These are phyloP conservation scores for Muscicapa comitata DNA, from an alignment of 2,797 vertebrate species.

Conservation along the genomic window DNA sequence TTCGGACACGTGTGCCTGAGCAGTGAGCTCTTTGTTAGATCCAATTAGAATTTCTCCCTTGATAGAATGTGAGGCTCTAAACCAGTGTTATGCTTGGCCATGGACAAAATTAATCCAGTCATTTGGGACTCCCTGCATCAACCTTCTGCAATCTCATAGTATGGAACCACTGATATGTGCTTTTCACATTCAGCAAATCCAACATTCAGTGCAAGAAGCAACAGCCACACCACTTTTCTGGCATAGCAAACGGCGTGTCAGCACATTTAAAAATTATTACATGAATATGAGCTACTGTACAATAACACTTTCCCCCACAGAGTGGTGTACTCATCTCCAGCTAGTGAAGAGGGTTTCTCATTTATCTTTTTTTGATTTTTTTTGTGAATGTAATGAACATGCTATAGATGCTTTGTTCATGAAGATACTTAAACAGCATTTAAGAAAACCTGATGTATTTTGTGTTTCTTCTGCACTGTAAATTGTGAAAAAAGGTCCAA, in stretches of 20 bases:
- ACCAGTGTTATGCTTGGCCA: slow-evolving; percentile 58
- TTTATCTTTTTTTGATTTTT: background rate
- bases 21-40: slow-evolving; percentile 65
- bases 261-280: background rate
- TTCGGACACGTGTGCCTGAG: slow-evolving; percentile 49
- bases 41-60: slow-evolving; percentile 63
- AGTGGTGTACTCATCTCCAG: background rate
- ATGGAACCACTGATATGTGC: slow-evolving; percentile 28
- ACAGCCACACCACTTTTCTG: background rate
- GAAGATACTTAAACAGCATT: background rate
- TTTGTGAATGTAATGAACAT: background rate
- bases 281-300: background rate
- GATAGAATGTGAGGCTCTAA: slow-evolving; percentile 52
- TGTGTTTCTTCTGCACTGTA: background rate
- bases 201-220: background rate
- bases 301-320: background rate
- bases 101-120: slow-evolving; percentile 44
- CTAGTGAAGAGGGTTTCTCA: background rate
- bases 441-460: background rate
- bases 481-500: background rate
- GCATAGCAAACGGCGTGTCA: background rate
- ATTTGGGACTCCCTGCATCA: slow-evolving; percentile 28
- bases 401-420: background rate
- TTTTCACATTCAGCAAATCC: slow-evolving; percentile 41
- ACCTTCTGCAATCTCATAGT: background rate